Evolutionary conservation across 2,797 vertebrate genomes (phyloP), one percentile per base, ranked within the genome.

Genomic region (Danio choprae): DNA sequence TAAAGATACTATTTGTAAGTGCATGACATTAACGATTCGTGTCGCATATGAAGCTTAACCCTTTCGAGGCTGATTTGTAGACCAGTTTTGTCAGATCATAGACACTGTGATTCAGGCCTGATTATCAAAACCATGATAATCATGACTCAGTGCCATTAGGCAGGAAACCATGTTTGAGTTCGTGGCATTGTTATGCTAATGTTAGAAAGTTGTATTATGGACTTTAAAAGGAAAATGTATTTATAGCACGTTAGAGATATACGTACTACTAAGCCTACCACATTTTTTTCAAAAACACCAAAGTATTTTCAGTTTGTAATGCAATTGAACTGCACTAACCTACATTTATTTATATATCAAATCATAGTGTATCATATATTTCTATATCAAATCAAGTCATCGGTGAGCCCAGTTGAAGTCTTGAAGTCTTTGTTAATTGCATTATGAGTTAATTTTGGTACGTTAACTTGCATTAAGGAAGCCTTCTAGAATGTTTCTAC

Each of bases 1-100:
- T 59, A 5, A 58, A 58, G n/a, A 36, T 22, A 40, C 18, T 12
- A 59, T 40, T 3, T 43, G 5, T 16, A 48, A 71, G 6, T 10
- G 22, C 18, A 15, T n/a, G 9, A 60, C 12, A 53, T 48, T 11
- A 12, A n/a, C 0, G 1, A 51, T 1, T 50, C 6, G 6, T 9
- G 67, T 53, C 10, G 29, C 38, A 36, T 72, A 53, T 44, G 44
- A 44, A 60, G 20, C 36, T 72, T 64, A 75, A 75, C 73, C 22
- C 59, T 51, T 74, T 50, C 11, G 44, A 13, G 40, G 29, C 18
- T 44, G 10, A 15, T 43, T 20, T 20, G 38, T 71, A 56, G 38
- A 58, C n/a, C 69, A 22, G 38, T 15, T n/a, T 36, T 58, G 55
- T n/a, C 71, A 58, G 55, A 59, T 43, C 12, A 58, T 8, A 58